These are phyloP conservation scores for Melanotaenia maccullochi DNA, from an alignment of 2,797 vertebrate species.

Conservation along the genomic window DNA sequence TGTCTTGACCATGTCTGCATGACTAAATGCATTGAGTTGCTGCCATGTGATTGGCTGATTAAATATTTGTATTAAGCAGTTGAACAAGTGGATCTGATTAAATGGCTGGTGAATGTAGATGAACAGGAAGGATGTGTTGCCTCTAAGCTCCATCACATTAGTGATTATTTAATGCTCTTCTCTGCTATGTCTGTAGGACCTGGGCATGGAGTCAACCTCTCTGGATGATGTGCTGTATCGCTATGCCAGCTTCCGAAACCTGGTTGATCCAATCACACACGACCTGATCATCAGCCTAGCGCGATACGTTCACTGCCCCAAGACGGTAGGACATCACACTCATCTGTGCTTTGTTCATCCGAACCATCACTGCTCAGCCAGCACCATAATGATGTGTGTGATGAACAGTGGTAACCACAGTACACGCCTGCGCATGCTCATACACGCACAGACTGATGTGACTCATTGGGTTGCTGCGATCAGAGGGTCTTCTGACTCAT, in stretches of 20 bases:
- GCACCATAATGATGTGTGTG: slow-evolving; percentile 2
- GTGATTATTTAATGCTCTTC: slow-evolving; percentile 1
- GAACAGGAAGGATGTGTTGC: too few relatives aligned
- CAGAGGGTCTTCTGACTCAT: slow-evolving; percentile 49
- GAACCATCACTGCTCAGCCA: not conserved
- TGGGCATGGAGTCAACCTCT: slow-evolving; percentile 98
- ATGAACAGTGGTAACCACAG: slow-evolving; percentile 7
- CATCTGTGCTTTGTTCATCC: too few relatives aligned
- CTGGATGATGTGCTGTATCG: slow-evolving; percentile 96
- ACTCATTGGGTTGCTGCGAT: slow-evolving; percentile 39
- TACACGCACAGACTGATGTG: slow-evolving; percentile 12
- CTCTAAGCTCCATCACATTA: not conserved
- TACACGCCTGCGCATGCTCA: not conserved
- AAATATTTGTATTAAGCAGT: too few relatives aligned
- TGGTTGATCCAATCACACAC: slow-evolving; percentile 98
- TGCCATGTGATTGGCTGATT: too few relatives aligned
- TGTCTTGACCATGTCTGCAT: too few relatives aligned
- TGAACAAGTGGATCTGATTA: too few relatives aligned
- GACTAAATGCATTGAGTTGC: too few relatives aligned
- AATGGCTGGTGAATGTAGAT: too few relatives aligned
- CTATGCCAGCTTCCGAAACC: slow-evolving; percentile 97
- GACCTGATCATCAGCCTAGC: slow-evolving; percentile 98
- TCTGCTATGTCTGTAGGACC: slow-evolving; percentile 83
- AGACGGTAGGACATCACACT: slow-evolving; percentile 84
- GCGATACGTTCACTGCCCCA: slow-evolving; percentile 95